Base-by-base conservation (phyloP, 2,797 vertebrate species). In the Vultur gryphus region DNA sequence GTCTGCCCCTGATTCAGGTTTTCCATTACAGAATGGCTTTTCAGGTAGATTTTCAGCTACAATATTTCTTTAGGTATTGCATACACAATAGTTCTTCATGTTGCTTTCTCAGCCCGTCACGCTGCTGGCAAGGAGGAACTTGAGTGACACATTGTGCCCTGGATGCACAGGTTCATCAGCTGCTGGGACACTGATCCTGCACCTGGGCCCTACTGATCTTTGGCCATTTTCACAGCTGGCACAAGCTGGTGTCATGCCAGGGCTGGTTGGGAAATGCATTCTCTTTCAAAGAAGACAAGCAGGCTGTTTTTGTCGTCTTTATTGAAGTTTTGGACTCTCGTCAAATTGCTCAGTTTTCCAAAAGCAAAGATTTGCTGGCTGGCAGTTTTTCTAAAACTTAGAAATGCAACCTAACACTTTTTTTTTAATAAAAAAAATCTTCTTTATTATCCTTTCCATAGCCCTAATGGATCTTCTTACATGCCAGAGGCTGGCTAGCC, bases 171-270 rank as follows among this genome's bases (percentile, higher is more conserved):
- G 96, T 93, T 97, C 96, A 87, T 71, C 44, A 59, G 41, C 84
- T 95, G 84, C 78, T 73, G 61, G 92, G 87, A 67, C 89, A 54
- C 55, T 94, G 96, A 91, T 93, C 84, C 58, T 78, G 87, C 72
- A 94, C 92, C 76, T 78, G 46, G 49, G 15, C 19, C 33, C 29
- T 67, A 3, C 54, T 94, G 91, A 86, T 81, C 94, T 95, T 95
- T 92, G 89, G 29, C 73, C 80, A 84, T 77, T 88, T 91, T 89
- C 79, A 91, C 89, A 95, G 84, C 76, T 91, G 54, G 39, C 51
- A 61, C 39, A 88, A 65, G 28, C 46, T 69, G 24, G 6, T 90
- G 54, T 49, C 23, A 21, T 73, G 59, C 39, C 73, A 90, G 37
- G 49, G 8, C 35, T 62, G 23, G 29, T 72, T 81, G 87, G 85